phyloP scores from a whole-genome alignment of 1,140 invertebrate species.

The Telenomus remus region DNA sequence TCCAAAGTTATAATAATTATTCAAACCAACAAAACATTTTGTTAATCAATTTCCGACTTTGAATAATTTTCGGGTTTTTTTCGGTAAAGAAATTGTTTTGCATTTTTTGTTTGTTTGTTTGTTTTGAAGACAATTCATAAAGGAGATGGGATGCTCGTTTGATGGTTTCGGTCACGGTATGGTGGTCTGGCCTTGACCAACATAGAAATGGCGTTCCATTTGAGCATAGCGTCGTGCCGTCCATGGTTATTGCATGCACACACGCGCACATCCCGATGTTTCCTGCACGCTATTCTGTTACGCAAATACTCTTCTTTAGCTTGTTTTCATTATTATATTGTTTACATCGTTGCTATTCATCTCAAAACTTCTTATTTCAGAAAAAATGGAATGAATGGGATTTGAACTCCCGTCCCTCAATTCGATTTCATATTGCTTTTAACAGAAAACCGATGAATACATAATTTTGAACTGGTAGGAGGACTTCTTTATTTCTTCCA shows the following conservation, averaged over 20 bases:
- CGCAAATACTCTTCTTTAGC: slow-evolving; percentile 16
- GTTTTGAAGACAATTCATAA: background rate
- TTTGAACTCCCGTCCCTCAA: too few species aligned
- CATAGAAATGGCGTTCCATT: slow-evolving; percentile 47
- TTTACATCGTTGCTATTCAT: background rate
- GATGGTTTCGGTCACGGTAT: slow-evolving; percentile 35
- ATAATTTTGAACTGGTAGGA: too few species aligned
- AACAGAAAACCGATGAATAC: too few species aligned
- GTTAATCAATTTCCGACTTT: too few species aligned
- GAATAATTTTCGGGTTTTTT: too few species aligned
- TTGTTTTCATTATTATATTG: slow-evolving; percentile 7
- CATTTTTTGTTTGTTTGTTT: background rate
- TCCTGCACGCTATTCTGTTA: slow-evolving; percentile 51
- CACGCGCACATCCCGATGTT: slow-evolving; percentile 32
- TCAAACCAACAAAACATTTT: too few species aligned
- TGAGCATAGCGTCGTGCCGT: slow-evolving; percentile 34
- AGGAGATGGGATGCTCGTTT: slow-evolving; percentile 19
- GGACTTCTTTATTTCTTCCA: too few species aligned
- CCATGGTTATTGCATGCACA: slow-evolving; percentile 41
- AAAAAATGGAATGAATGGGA: too few species aligned
- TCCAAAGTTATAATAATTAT: too few species aligned
- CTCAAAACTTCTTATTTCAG: background rate
- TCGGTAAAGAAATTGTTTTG: too few species aligned
- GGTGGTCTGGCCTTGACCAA: slow-evolving; percentile 51
- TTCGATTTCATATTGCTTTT: too few species aligned